phyloP scores from a whole-genome alignment of 2,888 invertebrate species.

The Troglohyphantes excavatus region DNA sequence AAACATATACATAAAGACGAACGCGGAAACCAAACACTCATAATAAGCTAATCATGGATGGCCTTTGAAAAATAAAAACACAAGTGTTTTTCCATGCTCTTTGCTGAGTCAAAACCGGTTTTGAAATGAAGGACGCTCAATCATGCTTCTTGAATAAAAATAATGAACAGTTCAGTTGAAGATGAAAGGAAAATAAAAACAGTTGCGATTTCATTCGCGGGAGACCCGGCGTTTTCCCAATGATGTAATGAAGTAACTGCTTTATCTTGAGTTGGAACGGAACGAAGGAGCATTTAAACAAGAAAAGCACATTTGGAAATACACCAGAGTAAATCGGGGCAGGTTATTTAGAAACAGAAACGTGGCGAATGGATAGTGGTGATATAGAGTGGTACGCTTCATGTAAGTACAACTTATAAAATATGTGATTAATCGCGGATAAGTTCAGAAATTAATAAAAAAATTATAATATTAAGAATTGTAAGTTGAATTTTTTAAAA shows the following conservation, averaged over 20 bases:
- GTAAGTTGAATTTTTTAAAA: too few species aligned
- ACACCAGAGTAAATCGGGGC: too few species aligned
- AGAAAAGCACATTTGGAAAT: neutral
- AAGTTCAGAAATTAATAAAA: too few species aligned
- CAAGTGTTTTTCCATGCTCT: neutral
- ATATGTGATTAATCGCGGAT: too few species aligned
- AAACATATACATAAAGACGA: neutral
- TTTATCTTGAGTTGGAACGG: neutral
- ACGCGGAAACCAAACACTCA: neutral
- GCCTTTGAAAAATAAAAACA: neutral
- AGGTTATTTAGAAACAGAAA: neutral
- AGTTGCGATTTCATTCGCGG: neutral
- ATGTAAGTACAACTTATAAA: conserved; percentile 27
- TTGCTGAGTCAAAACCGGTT: conserved; percentile 24
- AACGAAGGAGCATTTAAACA: neutral
- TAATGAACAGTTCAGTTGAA: neutral
- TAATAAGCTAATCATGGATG: neutral
- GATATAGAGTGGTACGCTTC: conserved; percentile 23
- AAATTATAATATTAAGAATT: too few species aligned
- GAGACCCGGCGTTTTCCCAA: neutral
- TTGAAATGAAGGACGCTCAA: conserved; percentile 12
- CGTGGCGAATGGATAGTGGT: conserved; percentile 10
- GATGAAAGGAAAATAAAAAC: neutral
- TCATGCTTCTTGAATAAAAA: neutral
- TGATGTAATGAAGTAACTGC: too few species aligned